Evolutionary conservation across 2,113 vertebrate species (phyloP).

Genomic region (Penelope pileata): DNA sequence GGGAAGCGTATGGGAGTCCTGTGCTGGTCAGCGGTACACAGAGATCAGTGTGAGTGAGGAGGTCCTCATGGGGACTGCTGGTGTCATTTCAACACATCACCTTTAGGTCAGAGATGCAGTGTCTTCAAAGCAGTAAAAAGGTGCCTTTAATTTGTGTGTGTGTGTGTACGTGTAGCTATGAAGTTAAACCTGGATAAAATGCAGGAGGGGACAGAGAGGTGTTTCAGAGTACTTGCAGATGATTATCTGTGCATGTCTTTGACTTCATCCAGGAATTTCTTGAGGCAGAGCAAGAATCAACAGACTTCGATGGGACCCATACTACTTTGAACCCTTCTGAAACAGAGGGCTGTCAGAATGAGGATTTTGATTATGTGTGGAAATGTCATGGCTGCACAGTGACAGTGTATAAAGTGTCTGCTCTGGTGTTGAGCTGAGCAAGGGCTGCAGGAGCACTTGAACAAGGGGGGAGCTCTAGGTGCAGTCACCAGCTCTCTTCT

Average conservation of each 20-base stretch:
- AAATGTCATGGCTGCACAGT: background rate
- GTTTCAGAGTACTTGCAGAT: background rate
- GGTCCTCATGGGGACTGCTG: background rate
- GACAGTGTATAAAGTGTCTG: background rate
- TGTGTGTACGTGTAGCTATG: accelerated
- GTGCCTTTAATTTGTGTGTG: background rate
- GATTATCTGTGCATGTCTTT: background rate
- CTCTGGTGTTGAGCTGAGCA: background rate
- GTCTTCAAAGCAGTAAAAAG: background rate
- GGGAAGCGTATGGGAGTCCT: background rate
- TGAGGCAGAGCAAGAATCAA: background rate
- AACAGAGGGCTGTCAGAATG: background rate
- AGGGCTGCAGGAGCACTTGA: background rate
- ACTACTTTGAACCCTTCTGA: background rate
- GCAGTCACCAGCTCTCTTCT: background rate
- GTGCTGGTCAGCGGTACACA: no score
- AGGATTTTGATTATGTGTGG: background rate
- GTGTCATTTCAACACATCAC: background rate
- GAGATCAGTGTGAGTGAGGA: background rate
- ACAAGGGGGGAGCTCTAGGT: background rate
- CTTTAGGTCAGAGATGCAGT: background rate
- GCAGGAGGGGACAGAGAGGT: background rate
- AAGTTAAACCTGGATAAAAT: background rate
- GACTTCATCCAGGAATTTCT: background rate
- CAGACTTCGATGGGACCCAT: background rate